These are phyloP conservation scores for Chitala chitala DNA, from an alignment of 2,113 vertebrate species.

Conservation along the genomic window DNA sequence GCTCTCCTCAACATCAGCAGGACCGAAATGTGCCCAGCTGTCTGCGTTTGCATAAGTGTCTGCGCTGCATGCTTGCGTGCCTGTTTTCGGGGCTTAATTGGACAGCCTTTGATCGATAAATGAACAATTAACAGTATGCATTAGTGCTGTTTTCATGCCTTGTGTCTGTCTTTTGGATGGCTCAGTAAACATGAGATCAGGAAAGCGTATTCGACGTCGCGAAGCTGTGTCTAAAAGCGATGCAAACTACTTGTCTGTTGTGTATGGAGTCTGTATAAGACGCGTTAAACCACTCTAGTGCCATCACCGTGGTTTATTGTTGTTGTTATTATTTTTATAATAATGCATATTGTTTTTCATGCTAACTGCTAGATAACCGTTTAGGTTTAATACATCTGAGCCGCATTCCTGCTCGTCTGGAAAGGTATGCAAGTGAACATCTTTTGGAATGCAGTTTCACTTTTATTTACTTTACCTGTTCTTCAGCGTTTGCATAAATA, in stretches of 20 bases:
- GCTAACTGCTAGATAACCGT: no score
- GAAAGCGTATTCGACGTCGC: not conserved
- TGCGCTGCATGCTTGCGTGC: not conserved
- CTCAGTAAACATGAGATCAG: not conserved
- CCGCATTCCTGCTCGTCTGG: not conserved
- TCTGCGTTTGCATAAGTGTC: not conserved
- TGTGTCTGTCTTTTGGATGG: not conserved
- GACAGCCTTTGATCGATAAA: not conserved
- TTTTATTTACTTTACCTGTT: not conserved
- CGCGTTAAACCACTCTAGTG: not conserved
- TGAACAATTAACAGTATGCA: not conserved
- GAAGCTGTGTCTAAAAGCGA: not conserved
- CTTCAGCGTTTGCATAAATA: not conserved
- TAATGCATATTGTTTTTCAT: no score
- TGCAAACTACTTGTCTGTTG: constrained; percentile 1
- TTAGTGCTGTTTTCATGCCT: no score
- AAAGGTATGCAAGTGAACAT: not conserved
- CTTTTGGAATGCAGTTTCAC: not conserved
- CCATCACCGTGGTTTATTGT: not conserved
- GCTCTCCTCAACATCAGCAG: not conserved
- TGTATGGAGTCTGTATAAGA: not conserved
- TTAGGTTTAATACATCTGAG: no score
- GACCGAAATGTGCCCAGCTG: not conserved
- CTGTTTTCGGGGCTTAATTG: not conserved
- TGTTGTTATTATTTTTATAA: not conserved